Conservation (phyloP, 2,888 invertebrate species). For the Platycnemis pennipes region DNA sequence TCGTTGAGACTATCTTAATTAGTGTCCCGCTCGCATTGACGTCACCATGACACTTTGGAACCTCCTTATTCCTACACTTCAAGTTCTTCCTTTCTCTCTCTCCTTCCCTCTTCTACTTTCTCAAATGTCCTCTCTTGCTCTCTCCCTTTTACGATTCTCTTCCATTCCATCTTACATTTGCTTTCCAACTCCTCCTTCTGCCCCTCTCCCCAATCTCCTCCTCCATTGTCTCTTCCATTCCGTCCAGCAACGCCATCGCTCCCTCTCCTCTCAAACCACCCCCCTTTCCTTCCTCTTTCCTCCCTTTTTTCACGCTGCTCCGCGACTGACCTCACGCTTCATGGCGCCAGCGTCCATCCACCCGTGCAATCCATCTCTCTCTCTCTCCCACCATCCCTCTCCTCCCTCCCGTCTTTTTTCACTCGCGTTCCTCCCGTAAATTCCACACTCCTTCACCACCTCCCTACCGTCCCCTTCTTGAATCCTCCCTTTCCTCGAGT, state of each 20-base stretch:
- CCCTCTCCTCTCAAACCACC: not conserved
- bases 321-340: constrained; percentile 18
- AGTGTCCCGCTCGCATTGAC: no score
- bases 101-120: no score
- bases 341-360: not conserved
- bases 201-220: not conserved
- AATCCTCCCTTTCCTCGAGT: no score
- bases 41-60: not conserved
- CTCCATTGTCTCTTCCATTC: not conserved
- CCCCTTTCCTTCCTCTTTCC: not conserved
- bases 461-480: no score
- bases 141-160: no score
- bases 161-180: no score
- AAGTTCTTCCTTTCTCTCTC: not conserved
- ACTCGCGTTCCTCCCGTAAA: no score
- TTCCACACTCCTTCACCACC: no score
- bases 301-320: not conserved
- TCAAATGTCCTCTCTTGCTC: not conserved
- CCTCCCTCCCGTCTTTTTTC: not conserved
- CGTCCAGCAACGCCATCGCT: not conserved
- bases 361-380: no score
- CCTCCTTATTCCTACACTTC: not conserved
- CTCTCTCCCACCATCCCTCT: not conserved
- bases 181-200: not conserved
- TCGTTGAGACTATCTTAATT: no score